Evolutionary conservation across 1,140 invertebrate genomes (phyloP), one percentile per base, ranked within the genome.

Genomic region (Drosophila pachea): DNA sequence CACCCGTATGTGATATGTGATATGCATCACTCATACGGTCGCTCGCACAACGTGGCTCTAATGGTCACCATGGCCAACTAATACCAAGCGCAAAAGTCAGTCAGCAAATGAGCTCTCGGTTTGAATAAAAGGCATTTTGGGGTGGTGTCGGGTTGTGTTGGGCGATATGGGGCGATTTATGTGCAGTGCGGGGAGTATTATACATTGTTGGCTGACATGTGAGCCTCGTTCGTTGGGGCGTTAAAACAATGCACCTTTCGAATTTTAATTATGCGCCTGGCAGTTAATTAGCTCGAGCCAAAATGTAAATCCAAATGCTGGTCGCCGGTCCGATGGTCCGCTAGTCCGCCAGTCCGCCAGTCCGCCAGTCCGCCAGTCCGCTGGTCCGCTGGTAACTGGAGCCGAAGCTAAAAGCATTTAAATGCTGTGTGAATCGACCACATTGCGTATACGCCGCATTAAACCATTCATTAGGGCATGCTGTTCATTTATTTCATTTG

Each of bases 181-280:
- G 50, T 8, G 33, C 4, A 4, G 31, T 7, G 22, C 22, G 22
- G 5, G 42, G 3, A 31, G 11, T 22, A 56, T 64, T 64, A 54
- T 64, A 40, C 61, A 58, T 50, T 69, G 61, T 60, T 60, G n/a
- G 40, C 67, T 33, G 61, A 65, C 53, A 69, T 69, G 67, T 65
- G 67, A 69, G 67, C 67, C 22, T 36, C 12, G 32, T 38, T 59
- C 7, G 47, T 8, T 55, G 9, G 14, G 66, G 9, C n/a, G 22
- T 33, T 14, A n/a, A 40, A 33, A 66, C 68, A 70, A 70, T 66
- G 62, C 62, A 70, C 68, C 54, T 70, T 70, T 66, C 49, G 63
- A 53, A 66, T 70, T 70, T 66, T 70, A 70, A 70, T 70, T 70
- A 70, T 59, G 62, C 68, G 48, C 54, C 54, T 29, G 54, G 2